phyloP scores from a whole-genome alignment of 2,797 vertebrate genomes.

The Vipera latastei region DNA sequence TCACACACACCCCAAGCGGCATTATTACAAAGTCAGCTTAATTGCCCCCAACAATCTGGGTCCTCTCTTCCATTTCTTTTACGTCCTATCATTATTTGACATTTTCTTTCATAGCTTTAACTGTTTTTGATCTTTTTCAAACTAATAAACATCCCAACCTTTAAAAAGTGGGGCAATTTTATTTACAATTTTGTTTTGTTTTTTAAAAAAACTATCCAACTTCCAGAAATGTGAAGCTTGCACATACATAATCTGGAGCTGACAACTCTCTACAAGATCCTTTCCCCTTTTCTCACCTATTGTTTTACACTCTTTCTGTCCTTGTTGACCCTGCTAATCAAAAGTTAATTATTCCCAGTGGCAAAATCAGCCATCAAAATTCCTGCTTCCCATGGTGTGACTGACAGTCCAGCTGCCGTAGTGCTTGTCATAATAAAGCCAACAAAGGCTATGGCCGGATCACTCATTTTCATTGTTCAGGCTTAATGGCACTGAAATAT shows the following conservation, averaged over 20 bases:
- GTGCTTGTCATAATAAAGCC: not conserved
- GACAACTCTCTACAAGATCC: not conserved
- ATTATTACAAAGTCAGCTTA: too few species aligned
- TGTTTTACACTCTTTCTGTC: slow-evolving; percentile 13
- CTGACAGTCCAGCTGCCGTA: not conserved
- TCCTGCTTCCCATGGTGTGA: slow-evolving; percentile 10
- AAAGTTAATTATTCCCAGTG: slow-evolving; percentile 47
- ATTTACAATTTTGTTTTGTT: not conserved
- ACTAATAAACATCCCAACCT: not conserved
- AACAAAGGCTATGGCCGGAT: not conserved
- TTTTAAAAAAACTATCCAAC: not conserved
- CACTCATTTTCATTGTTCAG: not conserved
- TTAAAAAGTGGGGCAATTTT: not conserved
- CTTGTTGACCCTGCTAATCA: slow-evolving; percentile 36
- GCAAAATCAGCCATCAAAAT: slow-evolving; percentile 10
- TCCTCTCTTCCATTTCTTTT: not conserved
- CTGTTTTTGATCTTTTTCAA: not conserved
- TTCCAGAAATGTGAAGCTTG: fast-evolving
- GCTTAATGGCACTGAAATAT: not conserved
- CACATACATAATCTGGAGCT: fast-evolving
- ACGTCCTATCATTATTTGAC: fast-evolving
- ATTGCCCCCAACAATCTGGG: too few species aligned
- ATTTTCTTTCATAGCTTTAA: slow-evolving; percentile 17
- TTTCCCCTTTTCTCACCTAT: slow-evolving; percentile 13
- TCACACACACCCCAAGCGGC: too few species aligned